phyloP scores from a whole-genome alignment of 1,140 invertebrate genomes.

The Magallana ariakensis region DNA sequence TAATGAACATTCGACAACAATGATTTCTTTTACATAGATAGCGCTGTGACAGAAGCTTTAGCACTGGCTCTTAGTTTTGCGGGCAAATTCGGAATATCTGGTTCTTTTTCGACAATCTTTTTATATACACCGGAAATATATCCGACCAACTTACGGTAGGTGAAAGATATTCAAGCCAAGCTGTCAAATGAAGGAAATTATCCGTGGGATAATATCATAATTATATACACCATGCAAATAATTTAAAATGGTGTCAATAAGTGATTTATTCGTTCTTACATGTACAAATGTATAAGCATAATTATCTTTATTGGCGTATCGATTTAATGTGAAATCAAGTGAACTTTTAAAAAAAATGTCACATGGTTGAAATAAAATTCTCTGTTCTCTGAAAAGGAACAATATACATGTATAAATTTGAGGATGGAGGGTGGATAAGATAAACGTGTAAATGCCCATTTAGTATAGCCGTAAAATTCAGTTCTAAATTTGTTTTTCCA shows the following conservation, averaged over 20 bases:
- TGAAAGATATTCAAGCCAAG: background rate
- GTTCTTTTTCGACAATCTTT: conserved; percentile 57
- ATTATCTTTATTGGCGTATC: too few relatives aligned
- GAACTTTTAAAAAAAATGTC: too few relatives aligned
- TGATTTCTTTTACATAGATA: background rate
- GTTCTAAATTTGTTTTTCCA: too few relatives aligned
- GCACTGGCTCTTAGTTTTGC: conserved; percentile 50
- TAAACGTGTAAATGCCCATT: too few relatives aligned
- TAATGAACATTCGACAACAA: too few relatives aligned
- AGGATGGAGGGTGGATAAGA: too few relatives aligned
- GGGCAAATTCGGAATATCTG: conserved; percentile 60
- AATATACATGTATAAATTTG: too few relatives aligned
- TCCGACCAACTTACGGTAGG: conserved; percentile 64
- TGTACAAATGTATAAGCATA: too few relatives aligned
- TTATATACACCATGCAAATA: background rate
- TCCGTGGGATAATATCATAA: background rate
- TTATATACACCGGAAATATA: conserved; percentile 64
- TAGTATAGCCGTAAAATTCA: too few relatives aligned
- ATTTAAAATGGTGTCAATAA: background rate
- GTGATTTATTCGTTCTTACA: background rate
- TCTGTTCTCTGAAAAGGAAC: too few relatives aligned
- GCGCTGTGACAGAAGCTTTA: background rate
- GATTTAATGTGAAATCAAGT: background rate
- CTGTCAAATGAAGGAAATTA: background rate
- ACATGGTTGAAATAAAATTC: too few relatives aligned